Evolutionary conservation across 2,113 vertebrate genomes (phyloP), one percentile per base, ranked within the genome.

Genomic region (Otocyon megalotis): DNA sequence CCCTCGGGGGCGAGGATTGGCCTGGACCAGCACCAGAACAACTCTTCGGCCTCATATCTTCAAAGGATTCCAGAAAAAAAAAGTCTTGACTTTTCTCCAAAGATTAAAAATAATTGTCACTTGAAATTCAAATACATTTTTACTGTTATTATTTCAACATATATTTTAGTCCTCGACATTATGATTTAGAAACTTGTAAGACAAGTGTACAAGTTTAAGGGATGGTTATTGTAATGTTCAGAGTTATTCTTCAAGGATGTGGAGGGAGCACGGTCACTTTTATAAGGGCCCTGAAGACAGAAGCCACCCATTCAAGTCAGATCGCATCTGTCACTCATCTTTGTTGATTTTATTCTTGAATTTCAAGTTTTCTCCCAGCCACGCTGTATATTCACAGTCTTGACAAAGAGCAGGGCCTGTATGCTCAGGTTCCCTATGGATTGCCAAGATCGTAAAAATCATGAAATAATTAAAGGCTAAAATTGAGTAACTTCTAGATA

Each of bases 71-170:
- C 32, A 54, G 30, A 65, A 14, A 22, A 12, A 43, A 43, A 22
- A 62, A 84, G 60, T 83, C 30, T 82, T 35, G 53, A 94, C 43
- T 93, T 90, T 77, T 87, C 84, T 83, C 24, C 37, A 88, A 35
- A 54, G 71, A 65, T 58, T 80, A 88, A 95, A 95, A 88, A 26
- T 88, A 87, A 50, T 80, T 63, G 24, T 82, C 67, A 43, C 63
- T 96, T 93, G 43, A 97, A 90, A 84, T 62, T n/a, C 24, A 80
- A 60, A 48, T 84, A 11, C 11, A 43, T 62, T 50, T 88, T 1
- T 43, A 35, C 32, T 89, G 43, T 79, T 79, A 35, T 13, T 32
- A 12, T 90, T 87, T 93, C 76, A 93, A 71, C 62, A 90, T 35
- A 10, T 80, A 35, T 79, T 72, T 62, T 90, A 65, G 37, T 89